Evolutionary conservation across 2,888 invertebrate species (phyloP).

Genomic region (Oxystoma pomonae): DNA sequence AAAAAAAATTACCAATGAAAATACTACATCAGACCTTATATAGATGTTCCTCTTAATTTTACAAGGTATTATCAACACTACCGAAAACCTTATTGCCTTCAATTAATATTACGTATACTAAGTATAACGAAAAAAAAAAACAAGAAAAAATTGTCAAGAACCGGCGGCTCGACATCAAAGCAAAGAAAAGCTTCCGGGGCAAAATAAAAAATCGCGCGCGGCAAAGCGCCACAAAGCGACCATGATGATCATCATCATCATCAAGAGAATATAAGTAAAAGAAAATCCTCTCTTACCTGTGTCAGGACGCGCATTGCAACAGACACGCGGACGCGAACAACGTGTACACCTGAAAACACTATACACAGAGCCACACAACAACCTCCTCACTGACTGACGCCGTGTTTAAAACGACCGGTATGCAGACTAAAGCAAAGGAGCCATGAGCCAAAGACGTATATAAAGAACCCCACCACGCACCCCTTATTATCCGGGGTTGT

Average conservation of each 20-base stretch:
- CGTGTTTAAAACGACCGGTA: not conserved
- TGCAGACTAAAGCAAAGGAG: not conserved
- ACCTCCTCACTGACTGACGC: slow-evolving; percentile 16
- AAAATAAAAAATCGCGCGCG: not conserved
- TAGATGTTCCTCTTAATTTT: no score
- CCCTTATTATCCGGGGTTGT: slow-evolving; percentile 21
- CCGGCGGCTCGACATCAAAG: not conserved
- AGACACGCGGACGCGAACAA: slow-evolving; percentile 23
- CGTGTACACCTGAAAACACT: slow-evolving; percentile 34
- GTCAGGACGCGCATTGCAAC: slow-evolving; percentile 37
- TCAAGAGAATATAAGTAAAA: not conserved
- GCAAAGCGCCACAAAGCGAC: not conserved
- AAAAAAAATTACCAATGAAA: no score
- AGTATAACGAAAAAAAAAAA: no score
- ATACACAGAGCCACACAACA: slow-evolving; percentile 34
- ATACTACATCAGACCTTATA: no score
- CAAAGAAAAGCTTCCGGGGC: not conserved
- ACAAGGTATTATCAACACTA: no score
- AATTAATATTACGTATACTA: no score
- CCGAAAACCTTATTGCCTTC: no score
- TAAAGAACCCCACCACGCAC: slow-evolving; percentile 34
- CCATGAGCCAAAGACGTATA: slow-evolving; percentile 26
- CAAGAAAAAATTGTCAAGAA: not conserved
- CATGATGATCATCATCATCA: not conserved
- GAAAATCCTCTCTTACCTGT: slow-evolving; percentile 32